Percentiles rank a stretch among this genome's conserved stretches.
These are phyloP conservation scores for Diloba caeruleocephala DNA, from an alignment of 2,888 invertebrate genomes.

Conservation along the genomic window DNA sequence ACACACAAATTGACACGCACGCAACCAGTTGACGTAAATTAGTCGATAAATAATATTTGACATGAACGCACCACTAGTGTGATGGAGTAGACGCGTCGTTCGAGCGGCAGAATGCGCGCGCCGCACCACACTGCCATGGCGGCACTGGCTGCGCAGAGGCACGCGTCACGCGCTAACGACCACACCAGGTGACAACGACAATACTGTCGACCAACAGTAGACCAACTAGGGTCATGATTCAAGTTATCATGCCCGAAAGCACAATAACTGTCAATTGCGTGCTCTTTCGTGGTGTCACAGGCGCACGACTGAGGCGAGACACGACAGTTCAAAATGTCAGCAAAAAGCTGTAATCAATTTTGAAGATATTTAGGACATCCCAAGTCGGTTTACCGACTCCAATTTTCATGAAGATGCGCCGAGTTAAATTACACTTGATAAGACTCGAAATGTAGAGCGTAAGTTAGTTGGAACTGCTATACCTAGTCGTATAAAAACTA, in stretches of 20 bases:
- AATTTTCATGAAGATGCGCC: not conserved
- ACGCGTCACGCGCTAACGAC: slow-evolving; percentile 60
- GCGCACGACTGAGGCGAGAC: slow-evolving; percentile 9
- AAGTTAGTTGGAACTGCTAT: too few relatives aligned
- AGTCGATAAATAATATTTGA: slow-evolving; percentile 34
- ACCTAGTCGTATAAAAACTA: not conserved
- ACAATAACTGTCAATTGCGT: slow-evolving; percentile 23
- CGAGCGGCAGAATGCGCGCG: slow-evolving; percentile 84
- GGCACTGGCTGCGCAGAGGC: slow-evolving; percentile 75
- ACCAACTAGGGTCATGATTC: slow-evolving; percentile 38
- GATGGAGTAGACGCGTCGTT: slow-evolving; percentile 84
- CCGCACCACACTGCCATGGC: slow-evolving; percentile 88
- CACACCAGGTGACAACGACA: slow-evolving; percentile 55
- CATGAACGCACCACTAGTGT: slow-evolving; percentile 81
- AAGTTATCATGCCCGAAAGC: slow-evolving; percentile 13
- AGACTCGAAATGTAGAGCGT: not conserved
- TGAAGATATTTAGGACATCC: not conserved
- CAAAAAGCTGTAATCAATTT: not conserved
- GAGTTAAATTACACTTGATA: not conserved
- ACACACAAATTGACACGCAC: slow-evolving; percentile 44
- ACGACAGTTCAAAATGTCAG: slow-evolving; percentile 7
- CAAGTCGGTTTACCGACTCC: too few relatives aligned
- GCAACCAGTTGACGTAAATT: slow-evolving; percentile 29
- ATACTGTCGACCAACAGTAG: slow-evolving; percentile 25
- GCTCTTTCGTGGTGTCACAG: slow-evolving; percentile 18